These are phyloP conservation scores for Mastigias papua DNA, from an alignment of 30 jellyfish, hydroid and myxozoan species.

Conservation along the genomic window DNA sequence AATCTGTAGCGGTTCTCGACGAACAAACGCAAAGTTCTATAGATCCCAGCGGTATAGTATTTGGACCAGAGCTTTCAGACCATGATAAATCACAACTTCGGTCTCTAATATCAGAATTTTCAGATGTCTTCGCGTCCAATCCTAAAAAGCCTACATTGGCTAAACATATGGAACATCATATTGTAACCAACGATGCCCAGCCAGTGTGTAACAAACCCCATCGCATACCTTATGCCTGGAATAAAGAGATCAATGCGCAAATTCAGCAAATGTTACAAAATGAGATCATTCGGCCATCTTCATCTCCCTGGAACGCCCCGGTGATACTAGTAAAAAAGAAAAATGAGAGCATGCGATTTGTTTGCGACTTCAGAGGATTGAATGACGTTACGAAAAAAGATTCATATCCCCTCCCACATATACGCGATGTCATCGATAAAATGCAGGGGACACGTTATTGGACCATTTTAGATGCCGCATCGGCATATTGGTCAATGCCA, in stretches of 20 bases:
- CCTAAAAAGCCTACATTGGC: slow-evolving; percentile 21
- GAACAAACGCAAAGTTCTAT: slow-evolving; percentile 5
- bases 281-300: slow-evolving; percentile 56
- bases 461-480: too few species aligned
- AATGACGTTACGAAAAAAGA: too few species aligned
- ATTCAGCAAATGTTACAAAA: slow-evolving; percentile 39
- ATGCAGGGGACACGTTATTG: too few species aligned
- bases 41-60: slow-evolving; percentile 11
- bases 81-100: neutral
- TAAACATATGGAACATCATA: slow-evolving; percentile 22
- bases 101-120: neutral
- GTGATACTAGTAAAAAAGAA: slow-evolving; percentile 49
- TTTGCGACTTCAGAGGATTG: too few species aligned
- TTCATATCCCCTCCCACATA: too few species aligned
- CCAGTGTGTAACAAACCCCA: slow-evolving; percentile 37
- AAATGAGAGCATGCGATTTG: slow-evolving; percentile 49
- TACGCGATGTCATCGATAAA: too few species aligned
- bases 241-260: slow-evolving; percentile 37
- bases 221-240: slow-evolving; percentile 39
- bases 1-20: slow-evolving; percentile 7
- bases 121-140: slow-evolving; percentile 18
- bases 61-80: slow-evolving; percentile 11
- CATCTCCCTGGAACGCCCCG: slow-evolving; percentile 65
- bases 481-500: too few species aligned
- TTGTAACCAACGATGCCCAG: slow-evolving; percentile 39